A percentile compares a stretch with the other conserved stretches of the same genome.
phyloP scores from a whole-genome alignment of 2,888 invertebrate genomes.

The Melanotus villosus region DNA sequence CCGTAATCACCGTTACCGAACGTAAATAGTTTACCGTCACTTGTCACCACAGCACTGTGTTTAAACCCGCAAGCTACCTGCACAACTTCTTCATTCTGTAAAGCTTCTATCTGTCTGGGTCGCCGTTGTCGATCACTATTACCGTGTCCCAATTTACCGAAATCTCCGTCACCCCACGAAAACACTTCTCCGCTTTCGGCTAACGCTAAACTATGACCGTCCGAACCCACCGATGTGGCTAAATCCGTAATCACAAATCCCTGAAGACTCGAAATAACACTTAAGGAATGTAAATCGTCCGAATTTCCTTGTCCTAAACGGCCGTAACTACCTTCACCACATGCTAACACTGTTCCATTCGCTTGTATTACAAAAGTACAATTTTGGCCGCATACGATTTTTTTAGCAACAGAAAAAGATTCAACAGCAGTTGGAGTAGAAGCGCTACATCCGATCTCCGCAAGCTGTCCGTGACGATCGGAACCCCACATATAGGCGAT shows the following conservation, averaged over 20 bases:
- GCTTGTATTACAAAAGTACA: constrained; percentile 76
- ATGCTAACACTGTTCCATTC: constrained; percentile 75
- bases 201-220: constrained; percentile 76
- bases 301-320: constrained; percentile 76
- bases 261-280: constrained; percentile 74
- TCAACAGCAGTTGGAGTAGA: constrained; percentile 67
- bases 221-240: constrained; percentile 76
- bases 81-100: constrained; percentile 74
- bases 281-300: constrained; percentile 73
- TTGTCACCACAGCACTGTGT: constrained; percentile 76
- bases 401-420: constrained; percentile 70
- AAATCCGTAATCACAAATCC: constrained; percentile 76
- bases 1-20: constrained; percentile 79
- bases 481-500: constrained; percentile 75
- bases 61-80: constrained; percentile 77
- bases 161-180: constrained; percentile 78
- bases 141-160: constrained; percentile 77
- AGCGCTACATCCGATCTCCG: constrained; percentile 69
- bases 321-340: constrained; percentile 78
- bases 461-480: constrained; percentile 76
- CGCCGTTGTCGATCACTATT: constrained; percentile 75
- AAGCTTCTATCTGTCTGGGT: constrained; percentile 75
- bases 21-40: constrained; percentile 75
- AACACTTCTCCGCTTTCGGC: constrained; percentile 78
- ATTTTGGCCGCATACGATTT: constrained; percentile 77